Evolutionary conservation across 2,888 invertebrate species (phyloP).

Genomic region (Leucozona laternaria): DNA sequence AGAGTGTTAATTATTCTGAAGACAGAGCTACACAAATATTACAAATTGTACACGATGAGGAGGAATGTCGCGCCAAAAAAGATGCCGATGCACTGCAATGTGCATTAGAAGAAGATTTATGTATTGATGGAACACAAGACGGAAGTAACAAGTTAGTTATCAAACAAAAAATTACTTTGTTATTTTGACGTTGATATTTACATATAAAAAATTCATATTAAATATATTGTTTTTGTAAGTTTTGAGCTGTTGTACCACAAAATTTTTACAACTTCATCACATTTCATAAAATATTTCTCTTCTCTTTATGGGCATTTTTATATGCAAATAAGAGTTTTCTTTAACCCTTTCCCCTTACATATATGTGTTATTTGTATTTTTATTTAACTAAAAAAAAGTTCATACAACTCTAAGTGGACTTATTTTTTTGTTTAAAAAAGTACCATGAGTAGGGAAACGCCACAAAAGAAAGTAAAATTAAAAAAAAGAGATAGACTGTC

Average conservation of each 20-base stretch:
- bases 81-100: conserved; percentile 74
- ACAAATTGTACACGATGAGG: conserved; percentile 87
- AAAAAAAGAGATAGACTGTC: too few species aligned
- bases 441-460: not conserved
- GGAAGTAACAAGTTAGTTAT: conserved; percentile 66
- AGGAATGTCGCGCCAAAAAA: conserved; percentile 83
- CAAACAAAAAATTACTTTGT: not conserved
- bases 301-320: conserved; percentile 33
- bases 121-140: conserved; percentile 48
- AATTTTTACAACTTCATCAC: conserved; percentile 69
- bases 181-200: conserved; percentile 9
- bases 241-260: conserved; percentile 67
- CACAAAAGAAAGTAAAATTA: not conserved
- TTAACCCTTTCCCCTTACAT: not conserved
- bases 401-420: not conserved
- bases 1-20: conserved; percentile 94
- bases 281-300: conserved; percentile 52
- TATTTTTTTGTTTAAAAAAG: not conserved
- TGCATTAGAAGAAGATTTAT: conserved; percentile 66
- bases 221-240: conserved; percentile 44
- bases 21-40: conserved; percentile 92
- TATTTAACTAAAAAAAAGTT: not conserved
- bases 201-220: not conserved
- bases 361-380: conserved; percentile 6
- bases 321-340: conserved; percentile 17